phyloP scores from a whole-genome alignment of 1,140 invertebrate genomes.

The Rhynchophorus ferrugineus region DNA sequence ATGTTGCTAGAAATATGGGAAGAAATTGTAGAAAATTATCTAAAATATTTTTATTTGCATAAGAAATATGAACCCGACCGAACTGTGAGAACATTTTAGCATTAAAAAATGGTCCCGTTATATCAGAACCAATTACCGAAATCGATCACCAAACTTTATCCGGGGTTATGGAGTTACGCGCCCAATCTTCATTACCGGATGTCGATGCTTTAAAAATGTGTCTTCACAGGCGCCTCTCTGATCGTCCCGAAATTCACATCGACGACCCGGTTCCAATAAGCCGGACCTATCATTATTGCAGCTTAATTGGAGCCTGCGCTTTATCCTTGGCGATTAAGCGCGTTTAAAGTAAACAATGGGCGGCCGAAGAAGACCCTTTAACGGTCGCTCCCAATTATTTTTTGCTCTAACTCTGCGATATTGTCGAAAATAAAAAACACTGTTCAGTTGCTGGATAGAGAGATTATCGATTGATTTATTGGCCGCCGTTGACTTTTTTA shows the following conservation, averaged over 20 bases:
- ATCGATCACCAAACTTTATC: too few species aligned
- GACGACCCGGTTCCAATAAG: conserved; percentile 10
- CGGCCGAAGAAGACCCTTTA: conserved; percentile 7
- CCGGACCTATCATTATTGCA: conserved; percentile 13
- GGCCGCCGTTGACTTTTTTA: conserved; percentile 3
- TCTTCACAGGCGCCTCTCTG: conserved; percentile 16
- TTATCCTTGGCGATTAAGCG: conserved; percentile 10
- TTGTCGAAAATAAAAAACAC: too few species aligned
- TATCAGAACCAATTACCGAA: too few species aligned
- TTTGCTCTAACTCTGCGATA: conserved; percentile 4
- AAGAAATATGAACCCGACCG: too few species aligned
- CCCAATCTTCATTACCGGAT: too few species aligned
- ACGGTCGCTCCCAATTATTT: conserved; percentile 9
- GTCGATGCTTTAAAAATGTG: conserved; percentile 14
- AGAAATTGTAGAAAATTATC: too few species aligned
- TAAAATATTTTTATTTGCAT: too few species aligned
- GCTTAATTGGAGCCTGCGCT: conserved; percentile 13
- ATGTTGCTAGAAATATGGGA: too few species aligned
- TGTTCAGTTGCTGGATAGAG: too few species aligned
- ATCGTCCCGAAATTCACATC: conserved; percentile 9
- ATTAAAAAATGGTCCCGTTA: too few species aligned
- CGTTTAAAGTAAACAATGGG: conserved; percentile 20
- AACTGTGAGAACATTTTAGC: too few species aligned
- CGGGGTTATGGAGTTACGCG: too few species aligned
- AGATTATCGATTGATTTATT: conserved; percentile 20